A percentile compares a stretch with the other conserved stretches of the same genome.
phyloP scores from a whole-genome alignment of 2,888 invertebrate species.

The Eucera pruinosa region DNA sequence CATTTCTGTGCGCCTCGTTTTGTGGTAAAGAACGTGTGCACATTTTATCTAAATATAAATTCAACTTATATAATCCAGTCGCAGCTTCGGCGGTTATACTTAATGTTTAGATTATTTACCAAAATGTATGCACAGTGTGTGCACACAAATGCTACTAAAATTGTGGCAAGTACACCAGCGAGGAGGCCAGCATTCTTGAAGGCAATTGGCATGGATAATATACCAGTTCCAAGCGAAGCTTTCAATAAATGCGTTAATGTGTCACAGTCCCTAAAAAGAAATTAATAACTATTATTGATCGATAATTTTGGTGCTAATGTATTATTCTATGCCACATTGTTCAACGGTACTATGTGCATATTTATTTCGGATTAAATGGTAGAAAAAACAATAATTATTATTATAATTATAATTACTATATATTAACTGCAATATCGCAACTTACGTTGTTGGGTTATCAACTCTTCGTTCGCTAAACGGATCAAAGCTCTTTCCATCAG shows the following conservation, averaged over 20 bases:
- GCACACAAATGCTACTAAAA: constrained; percentile 94
- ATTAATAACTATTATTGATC: background rate
- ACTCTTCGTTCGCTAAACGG: constrained; percentile 90
- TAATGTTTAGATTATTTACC: constrained; percentile 82
- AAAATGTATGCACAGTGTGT: constrained; percentile 97
- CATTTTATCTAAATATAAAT: constrained; percentile 89
- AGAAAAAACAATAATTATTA: too few species aligned
- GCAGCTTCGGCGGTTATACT: background rate
- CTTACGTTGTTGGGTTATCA: constrained; percentile 93
- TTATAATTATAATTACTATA: background rate
- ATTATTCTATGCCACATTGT: too few species aligned
- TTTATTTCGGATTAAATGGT: too few species aligned
- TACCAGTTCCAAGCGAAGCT: constrained; percentile 98
- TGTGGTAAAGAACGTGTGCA: constrained; percentile 91
- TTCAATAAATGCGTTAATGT: constrained; percentile 97
- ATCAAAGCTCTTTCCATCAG: constrained; percentile 87
- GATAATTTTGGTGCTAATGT: too few species aligned
- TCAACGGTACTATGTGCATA: too few species aligned
- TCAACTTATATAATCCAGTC: background rate
- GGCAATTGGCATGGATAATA: constrained; percentile 96
- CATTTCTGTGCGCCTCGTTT: constrained; percentile 90
- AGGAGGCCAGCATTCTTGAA: constrained; percentile 94
- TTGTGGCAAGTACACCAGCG: constrained; percentile 92
- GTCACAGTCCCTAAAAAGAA: constrained; percentile 91
- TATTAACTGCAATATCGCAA: constrained; percentile 7